Evolutionary conservation across 2,888 invertebrate genomes (phyloP).

Genomic region (Tineola bisselliella): DNA sequence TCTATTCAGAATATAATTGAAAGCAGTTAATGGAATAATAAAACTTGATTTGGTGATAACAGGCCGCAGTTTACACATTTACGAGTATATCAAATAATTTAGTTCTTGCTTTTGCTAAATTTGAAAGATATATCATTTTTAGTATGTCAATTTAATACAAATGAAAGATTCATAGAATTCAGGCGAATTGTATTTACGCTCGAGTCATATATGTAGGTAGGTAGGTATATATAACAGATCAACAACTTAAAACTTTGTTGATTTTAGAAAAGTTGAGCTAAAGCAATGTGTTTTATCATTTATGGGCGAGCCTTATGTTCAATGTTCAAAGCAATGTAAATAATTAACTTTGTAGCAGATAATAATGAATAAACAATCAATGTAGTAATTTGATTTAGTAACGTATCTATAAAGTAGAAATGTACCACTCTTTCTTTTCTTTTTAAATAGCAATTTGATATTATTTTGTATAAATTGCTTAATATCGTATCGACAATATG

Average conservation of each 20-base stretch:
- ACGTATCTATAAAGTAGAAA: no score
- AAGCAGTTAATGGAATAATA: constrained; percentile 33
- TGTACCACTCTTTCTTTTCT: no score
- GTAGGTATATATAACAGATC: no score
- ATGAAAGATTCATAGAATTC: no score
- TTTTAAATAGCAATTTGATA: no score
- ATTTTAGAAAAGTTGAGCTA: constrained; percentile 28
- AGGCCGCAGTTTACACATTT: constrained; percentile 41
- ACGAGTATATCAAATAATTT: constrained; percentile 35
- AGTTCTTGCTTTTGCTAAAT: constrained; percentile 32
- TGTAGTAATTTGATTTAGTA: no score
- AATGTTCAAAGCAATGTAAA: constrained; percentile 28
- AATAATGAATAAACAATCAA: no score
- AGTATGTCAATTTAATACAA: no score
- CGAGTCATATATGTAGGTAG: no score
- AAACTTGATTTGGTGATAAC: constrained; percentile 42
- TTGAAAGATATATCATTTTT: constrained; percentile 32
- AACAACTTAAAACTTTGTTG: no score
- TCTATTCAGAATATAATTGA: background rate
- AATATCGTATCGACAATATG: background rate
- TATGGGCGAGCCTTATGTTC: constrained; percentile 32
- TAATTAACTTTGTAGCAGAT: constrained; percentile 37
- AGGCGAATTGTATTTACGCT: no score
- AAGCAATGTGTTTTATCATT: constrained; percentile 34
- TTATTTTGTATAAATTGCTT: no score